Conservation (phyloP, 2,888 invertebrate species). For the Odontothrips loti region DNA sequence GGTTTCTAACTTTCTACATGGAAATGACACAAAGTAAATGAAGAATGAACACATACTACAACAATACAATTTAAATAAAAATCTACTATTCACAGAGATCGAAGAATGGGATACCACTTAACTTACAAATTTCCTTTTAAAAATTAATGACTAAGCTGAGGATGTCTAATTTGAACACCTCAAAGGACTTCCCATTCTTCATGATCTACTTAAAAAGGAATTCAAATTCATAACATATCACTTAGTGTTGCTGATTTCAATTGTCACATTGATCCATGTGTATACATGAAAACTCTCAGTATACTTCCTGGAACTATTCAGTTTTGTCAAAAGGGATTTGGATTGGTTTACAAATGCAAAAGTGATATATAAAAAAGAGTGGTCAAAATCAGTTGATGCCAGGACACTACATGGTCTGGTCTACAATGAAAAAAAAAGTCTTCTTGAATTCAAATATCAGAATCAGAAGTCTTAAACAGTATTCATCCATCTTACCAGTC, state of each 20-base stretch:
- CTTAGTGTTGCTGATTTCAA: slow-evolving; percentile 19
- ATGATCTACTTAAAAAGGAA: slow-evolving; percentile 9
- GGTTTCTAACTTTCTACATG: not conserved
- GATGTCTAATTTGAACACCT: not conserved
- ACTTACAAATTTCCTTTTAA: not conserved
- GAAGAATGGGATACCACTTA: not conserved
- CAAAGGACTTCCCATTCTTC: not conserved
- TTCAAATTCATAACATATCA: slow-evolving; percentile 15
- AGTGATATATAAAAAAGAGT: too few relatives aligned
- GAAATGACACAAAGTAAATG: slow-evolving; percentile 17
- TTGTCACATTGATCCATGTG: not conserved
- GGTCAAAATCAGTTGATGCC: too few relatives aligned
- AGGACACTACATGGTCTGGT: too few relatives aligned
- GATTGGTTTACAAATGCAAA: too few relatives aligned
- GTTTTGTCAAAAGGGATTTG: too few relatives aligned
- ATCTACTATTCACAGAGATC: slow-evolving; percentile 16
- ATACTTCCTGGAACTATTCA: too few relatives aligned
- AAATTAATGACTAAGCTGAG: slow-evolving; percentile 20
- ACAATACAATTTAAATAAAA: slow-evolving; percentile 3
- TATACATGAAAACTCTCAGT: not conserved
- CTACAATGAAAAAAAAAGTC: too few relatives aligned
- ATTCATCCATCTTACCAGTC: too few relatives aligned
- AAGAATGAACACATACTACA: slow-evolving; percentile 8
- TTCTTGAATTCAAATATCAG: too few relatives aligned
- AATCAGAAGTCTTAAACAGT: too few relatives aligned